Conservation (phyloP, 2,113 vertebrate species). For the Myrmecobius fasciatus region DNA sequence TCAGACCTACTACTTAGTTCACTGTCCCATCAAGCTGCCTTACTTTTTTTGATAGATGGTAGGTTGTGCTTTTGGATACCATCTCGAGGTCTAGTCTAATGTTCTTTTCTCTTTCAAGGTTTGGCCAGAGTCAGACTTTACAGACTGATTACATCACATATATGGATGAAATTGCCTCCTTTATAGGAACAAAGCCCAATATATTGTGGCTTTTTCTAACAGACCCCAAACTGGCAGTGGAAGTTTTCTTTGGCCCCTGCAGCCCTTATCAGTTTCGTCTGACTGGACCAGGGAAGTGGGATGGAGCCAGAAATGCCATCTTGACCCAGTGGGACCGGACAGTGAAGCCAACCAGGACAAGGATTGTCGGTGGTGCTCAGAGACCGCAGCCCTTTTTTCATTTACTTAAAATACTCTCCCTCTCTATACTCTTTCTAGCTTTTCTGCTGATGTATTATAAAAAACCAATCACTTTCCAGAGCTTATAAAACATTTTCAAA, state of each 20-base stretch:
- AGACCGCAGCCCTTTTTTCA: not conserved
- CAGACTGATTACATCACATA: conserved; percentile 86
- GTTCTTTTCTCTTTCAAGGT: conserved; percentile 61
- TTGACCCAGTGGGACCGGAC: conserved; percentile 88
- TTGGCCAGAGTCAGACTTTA: conserved; percentile 70
- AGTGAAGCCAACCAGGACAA: conserved; percentile 78
- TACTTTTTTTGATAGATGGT: not conserved
- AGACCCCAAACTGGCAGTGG: conserved; percentile 85
- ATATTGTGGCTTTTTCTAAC: conserved; percentile 86
- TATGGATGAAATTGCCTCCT: conserved; percentile 87
- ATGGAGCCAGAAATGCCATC: conserved; percentile 86
- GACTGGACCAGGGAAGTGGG: conserved; percentile 87
- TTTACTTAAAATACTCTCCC: conserved; percentile 55
- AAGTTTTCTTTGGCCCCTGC: conserved; percentile 87
- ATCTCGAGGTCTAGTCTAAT: not conserved
- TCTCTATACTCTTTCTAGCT: conserved; percentile 68
- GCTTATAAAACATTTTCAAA: not conserved
- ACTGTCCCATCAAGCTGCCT: not conserved
- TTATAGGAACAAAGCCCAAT: conserved; percentile 84
- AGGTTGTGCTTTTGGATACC: not conserved
- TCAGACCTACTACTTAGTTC: too few species aligned
- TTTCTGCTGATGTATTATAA: conserved; percentile 47
- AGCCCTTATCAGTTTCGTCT: conserved; percentile 88
- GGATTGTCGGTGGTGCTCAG: conserved; percentile 56
- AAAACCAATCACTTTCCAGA: not conserved